Evolutionary conservation across 2,113 vertebrate species (phyloP).

Genomic region (Hemicordylus capensis): DNA sequence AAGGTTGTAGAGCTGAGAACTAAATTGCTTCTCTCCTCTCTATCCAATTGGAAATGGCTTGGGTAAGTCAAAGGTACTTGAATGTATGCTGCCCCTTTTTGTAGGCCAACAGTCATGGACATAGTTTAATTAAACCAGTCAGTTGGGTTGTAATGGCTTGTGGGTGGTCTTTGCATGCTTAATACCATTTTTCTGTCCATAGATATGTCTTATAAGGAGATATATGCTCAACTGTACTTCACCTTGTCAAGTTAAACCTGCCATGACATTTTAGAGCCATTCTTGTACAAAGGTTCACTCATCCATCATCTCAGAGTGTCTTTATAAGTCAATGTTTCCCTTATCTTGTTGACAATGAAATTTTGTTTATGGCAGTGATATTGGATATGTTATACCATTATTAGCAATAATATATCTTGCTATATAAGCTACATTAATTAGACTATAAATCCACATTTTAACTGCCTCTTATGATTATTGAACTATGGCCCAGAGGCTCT

Average conservation of each 20-base stretch:
- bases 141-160: not conserved
- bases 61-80: not conserved
- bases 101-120: not conserved
- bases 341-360: not conserved
- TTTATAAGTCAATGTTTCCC: not conserved
- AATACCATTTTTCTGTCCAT: not conserved
- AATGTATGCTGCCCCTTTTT: not conserved
- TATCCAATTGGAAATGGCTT: not conserved
- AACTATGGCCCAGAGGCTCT: not conserved
- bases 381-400: not conserved
- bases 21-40: not conserved
- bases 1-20: not conserved
- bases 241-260: not conserved
- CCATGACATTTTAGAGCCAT: not conserved
- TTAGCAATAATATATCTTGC: not conserved
- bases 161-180: not conserved
- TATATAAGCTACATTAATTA: not conserved
- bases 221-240: not conserved
- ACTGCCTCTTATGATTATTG: not conserved
- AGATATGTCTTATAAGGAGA: not conserved
- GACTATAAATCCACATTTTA: slow-evolving; percentile 5
- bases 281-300: not conserved
- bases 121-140: not conserved
- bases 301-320: not conserved
- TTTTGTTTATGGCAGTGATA: not conserved